Percentiles rank a stretch among this genome's conserved stretches.
Conservation (phyloP, 2,797 vertebrate species). For the Hippoglossus hippoglossus region DNA sequence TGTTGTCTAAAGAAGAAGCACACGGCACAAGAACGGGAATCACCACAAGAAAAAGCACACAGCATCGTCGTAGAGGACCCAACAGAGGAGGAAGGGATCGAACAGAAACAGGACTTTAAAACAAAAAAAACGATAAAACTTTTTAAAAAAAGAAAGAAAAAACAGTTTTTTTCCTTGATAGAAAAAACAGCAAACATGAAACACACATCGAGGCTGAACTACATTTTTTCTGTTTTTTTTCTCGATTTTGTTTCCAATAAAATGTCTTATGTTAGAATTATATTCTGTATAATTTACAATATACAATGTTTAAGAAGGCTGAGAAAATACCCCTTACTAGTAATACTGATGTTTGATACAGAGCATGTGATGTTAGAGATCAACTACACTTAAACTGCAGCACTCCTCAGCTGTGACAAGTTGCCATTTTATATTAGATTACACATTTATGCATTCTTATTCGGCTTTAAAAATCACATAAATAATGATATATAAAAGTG, state of each 20-base stretch:
- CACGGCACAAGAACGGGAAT: slow-evolving; percentile 93
- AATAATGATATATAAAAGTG: slow-evolving; percentile 33
- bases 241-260: slow-evolving; percentile 85
- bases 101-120: slow-evolving; percentile 51
- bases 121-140: slow-evolving; percentile 46
- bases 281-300: slow-evolving; percentile 98
- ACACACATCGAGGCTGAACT: slow-evolving; percentile 93
- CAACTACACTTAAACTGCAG: slow-evolving; percentile 88
- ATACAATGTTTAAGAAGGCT: slow-evolving; percentile 97
- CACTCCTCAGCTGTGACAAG: slow-evolving; percentile 87
- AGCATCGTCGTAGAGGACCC: slow-evolving; percentile 85
- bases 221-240: slow-evolving; percentile 87
- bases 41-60: slow-evolving; percentile 92
- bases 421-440: slow-evolving; percentile 88
- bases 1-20: slow-evolving; percentile 88
- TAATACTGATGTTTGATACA: slow-evolving; percentile 96
- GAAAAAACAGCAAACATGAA: slow-evolving; percentile 95
- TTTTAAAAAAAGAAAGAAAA: slow-evolving; percentile 29
- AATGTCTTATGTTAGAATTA: slow-evolving; percentile 95
- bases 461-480: slow-evolving; percentile 61
- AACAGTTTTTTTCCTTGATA: slow-evolving; percentile 42
- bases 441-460: slow-evolving; percentile 82
- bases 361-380: slow-evolving; percentile 89
- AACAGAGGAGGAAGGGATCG: slow-evolving; percentile 64
- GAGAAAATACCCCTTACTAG: slow-evolving; percentile 95